A percentile compares a stretch with the other conserved stretches of the same genome.
These are phyloP conservation scores for Cylindroiulus punctatus DNA, from an alignment of 2,888 invertebrate species.

Conservation along the genomic window DNA sequence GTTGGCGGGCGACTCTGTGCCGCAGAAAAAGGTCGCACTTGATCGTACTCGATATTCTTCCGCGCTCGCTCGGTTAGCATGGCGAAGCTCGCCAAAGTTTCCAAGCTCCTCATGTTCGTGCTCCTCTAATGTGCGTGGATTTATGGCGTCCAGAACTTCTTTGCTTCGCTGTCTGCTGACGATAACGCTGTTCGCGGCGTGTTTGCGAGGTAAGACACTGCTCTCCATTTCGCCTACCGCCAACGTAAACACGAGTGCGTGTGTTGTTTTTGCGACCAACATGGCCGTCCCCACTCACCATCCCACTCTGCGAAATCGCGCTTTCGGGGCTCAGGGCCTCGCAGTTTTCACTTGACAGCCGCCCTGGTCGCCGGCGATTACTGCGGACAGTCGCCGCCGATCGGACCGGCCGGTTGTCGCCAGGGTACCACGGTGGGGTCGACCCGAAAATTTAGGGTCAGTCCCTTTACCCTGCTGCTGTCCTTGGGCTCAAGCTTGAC, in stretches of 20 bases:
- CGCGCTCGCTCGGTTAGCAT: conserved; percentile 60
- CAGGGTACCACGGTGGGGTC: not conserved
- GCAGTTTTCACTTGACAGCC: not conserved
- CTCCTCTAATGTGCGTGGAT: conserved; percentile 77
- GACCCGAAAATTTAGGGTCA: not conserved
- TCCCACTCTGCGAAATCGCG: not conserved
- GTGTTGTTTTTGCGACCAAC: conserved; percentile 24
- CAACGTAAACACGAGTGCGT: not conserved
- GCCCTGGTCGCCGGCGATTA: too few relatives aligned
- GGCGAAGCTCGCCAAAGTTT: conserved; percentile 59
- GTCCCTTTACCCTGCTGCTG: not conserved
- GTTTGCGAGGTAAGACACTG: conserved; percentile 59
- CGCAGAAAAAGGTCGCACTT: conserved; percentile 14
- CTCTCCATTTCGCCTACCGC: not conserved
- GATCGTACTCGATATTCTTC: conserved; percentile 22
- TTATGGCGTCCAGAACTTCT: conserved; percentile 82
- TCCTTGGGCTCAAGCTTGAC: too few relatives aligned
- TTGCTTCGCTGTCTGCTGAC: conserved; percentile 75
- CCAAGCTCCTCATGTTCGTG: conserved; percentile 59
- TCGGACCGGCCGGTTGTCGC: not conserved
- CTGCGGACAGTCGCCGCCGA: not conserved
- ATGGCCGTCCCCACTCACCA: conserved; percentile 13
- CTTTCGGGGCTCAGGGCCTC: not conserved
- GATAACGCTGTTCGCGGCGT: conserved; percentile 67
- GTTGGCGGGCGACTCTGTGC: not conserved